Conservation (phyloP, 1,140 invertebrate species). For the Halictus rubicundus region DNA sequence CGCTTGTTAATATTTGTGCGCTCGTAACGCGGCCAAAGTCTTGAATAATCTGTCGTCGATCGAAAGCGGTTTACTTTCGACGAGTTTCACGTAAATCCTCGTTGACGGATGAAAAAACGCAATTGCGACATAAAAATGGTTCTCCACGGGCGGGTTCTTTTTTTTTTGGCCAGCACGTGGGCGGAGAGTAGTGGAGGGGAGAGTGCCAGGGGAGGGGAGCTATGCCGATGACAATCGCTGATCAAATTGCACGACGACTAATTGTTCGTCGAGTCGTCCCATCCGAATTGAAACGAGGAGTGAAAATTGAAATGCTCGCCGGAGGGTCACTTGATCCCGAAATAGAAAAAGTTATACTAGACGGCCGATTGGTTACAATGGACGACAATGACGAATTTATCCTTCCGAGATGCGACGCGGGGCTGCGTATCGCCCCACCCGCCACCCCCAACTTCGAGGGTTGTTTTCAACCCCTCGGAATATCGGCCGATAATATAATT, state of each 20-base stretch:
- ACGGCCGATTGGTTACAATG: slow-evolving; percentile 51
- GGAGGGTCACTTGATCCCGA: slow-evolving; percentile 60
- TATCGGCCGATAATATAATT: too few relatives aligned
- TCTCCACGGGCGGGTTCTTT: slow-evolving; percentile 52
- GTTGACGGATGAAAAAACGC: slow-evolving; percentile 16
- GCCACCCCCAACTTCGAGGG: too few relatives aligned
- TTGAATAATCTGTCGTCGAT: background rate
- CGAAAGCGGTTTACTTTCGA: background rate
- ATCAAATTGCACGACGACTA: slow-evolving; percentile 75
- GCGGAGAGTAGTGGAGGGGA: background rate
- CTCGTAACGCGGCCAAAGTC: too few relatives aligned
- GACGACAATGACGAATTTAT: slow-evolving; percentile 46
- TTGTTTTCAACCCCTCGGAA: too few relatives aligned
- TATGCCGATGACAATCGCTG: slow-evolving; percentile 75
- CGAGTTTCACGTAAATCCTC: background rate
- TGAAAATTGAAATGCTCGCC: slow-evolving; percentile 73
- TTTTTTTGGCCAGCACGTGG: slow-evolving; percentile 13
- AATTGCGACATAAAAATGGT: slow-evolving; percentile 62
- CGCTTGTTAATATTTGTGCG: too few relatives aligned
- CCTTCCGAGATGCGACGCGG: slow-evolving; percentile 30
- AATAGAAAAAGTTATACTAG: slow-evolving; percentile 63
- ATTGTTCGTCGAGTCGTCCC: slow-evolving; percentile 74
- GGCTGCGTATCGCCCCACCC: background rate
- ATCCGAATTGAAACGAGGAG: slow-evolving; percentile 68
- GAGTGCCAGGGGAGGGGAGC: slow-evolving; percentile 45